Base-by-base conservation (phyloP, 2,113 vertebrate genomes). In the Hucho hucho region DNA sequence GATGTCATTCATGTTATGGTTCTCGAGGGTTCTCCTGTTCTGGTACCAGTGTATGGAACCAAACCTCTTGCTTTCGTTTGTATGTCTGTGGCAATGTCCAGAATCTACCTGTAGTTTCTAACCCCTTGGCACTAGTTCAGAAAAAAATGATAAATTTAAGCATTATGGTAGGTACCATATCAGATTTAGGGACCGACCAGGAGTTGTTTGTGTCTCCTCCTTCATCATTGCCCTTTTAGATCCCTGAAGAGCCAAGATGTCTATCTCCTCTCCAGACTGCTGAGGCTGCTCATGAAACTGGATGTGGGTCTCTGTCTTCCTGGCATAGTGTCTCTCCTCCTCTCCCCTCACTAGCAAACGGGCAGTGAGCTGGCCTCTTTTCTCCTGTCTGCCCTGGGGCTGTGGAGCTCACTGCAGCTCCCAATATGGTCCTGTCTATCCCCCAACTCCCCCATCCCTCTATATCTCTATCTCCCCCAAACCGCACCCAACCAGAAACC, bases 381-480 rank as follows among this genome's bases (percentile, higher is more conserved):
- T 64, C 58, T 22, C 26, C 53, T 58, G 49, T 72, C 56, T 65
- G 32, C 70, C 77, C 76, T 43, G 63, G 67, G 80, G 79, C 64
- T 65, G 64, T 53, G 3, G 3, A 53, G 22, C n/a, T 70, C 82
- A 70, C 79, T 75, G 65, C 65, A 85, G 86, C 79, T 82, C 83
- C 79, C 80, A 53, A 64, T 83, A 85, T 82, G 74, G 73, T 74
- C 59, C 76, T 67, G 80, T 43, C 2, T 79, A 78, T 5, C 37
- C 86, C 65, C 72, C 67, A 64, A 67, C 74, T 75, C 66, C 83
- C 73, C 68, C 73, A 76, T 75, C 85, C 56, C 75, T 37, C 32
- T 6, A 32, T 32, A 32, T 32, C 24, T 74, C 80, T 69, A 70
- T 78, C 75, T 86, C 84, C 46, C 77, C 69, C 84, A 73, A 86